These are phyloP conservation scores for Panurus biarmicus DNA, from an alignment of 2,113 vertebrate species.

Conservation along the genomic window DNA sequence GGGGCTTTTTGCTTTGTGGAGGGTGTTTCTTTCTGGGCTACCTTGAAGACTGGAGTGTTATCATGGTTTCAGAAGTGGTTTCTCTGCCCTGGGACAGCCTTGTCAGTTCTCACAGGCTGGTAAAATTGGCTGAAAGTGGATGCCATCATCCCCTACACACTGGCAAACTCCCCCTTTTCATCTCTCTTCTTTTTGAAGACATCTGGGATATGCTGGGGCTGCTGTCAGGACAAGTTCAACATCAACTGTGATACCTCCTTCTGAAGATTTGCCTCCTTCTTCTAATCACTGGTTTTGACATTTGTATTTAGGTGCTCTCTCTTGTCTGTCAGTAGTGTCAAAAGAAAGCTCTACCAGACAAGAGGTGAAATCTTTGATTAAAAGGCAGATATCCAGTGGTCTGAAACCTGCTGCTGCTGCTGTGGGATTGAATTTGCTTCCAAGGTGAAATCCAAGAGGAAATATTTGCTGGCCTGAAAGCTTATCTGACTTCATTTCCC, in stretches of 20 bases:
- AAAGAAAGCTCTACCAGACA: not conserved
- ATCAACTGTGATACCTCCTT: not conserved
- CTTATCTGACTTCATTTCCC: not conserved
- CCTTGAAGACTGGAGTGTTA: not conserved
- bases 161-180: not conserved
- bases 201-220: not conserved
- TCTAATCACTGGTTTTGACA: not conserved
- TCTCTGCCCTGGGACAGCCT: not conserved
- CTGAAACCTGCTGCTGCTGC: not conserved
- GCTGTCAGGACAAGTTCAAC: not conserved
- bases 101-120: not conserved
- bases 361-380: not conserved
- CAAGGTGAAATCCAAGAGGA: not conserved
- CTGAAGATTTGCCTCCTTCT: not conserved
- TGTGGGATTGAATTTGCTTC: not conserved
- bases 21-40: not conserved
- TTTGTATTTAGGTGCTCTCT: not conserved
- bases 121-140: not conserved
- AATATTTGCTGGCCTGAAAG: not conserved
- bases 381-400: not conserved
- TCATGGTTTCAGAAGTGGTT: not conserved
- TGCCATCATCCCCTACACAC: not conserved
- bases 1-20: not conserved
- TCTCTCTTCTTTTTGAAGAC: not conserved
- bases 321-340: not conserved